Base-by-base conservation (phyloP, 2,797 vertebrate species). In the Rhyacichthys aspro region DNA sequence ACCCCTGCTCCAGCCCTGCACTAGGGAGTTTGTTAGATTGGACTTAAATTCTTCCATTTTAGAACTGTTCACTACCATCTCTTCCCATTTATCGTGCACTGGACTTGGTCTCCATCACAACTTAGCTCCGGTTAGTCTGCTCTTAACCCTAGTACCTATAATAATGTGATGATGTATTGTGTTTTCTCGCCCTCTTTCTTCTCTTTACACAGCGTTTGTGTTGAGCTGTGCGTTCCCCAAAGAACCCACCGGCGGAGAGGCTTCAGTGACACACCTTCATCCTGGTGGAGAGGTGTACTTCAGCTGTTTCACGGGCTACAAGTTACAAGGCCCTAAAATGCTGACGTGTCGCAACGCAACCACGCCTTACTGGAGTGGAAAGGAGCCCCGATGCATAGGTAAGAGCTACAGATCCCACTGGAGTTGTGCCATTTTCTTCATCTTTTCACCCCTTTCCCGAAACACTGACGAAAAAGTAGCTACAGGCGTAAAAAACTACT, bases 311-410 rank as follows among this genome's bases (percentile, higher is more conserved):
- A 88, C 92, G 0, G 96, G 96, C 14, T 98, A 98, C 88, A 95
- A 93, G 74, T 83, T 98, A 41, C 94, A 93, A 43, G 97, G 97
- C 0, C 79, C 91, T 16, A 90, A 79, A 52, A 88, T 88, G 52
- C 93, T 98, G 16, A 86, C 86, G 11, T 99, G 97, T 74, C 93
- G 95, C 76, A 99, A 99, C 0, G 96, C 95, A 74, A 99, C 96
- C 12, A 94, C 92, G 0, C 96, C 97, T 38, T 97, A 96, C 89
- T 99, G 97, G 97, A 96, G 94, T 3, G 84, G 92, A 54, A 94
- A 79, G 3, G 95, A 96, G 68, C 96, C 97, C 0, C 79, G 81
- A 57, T 98, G 97, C 59, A 84, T 94, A 0, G 96, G 97, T 97
- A 87, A 94, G 94, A 43, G 28, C 19, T 11, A 33, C 15, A 37